Conservation (phyloP, 2,888 invertebrate species). For the Therioaphis trifolii region DNA sequence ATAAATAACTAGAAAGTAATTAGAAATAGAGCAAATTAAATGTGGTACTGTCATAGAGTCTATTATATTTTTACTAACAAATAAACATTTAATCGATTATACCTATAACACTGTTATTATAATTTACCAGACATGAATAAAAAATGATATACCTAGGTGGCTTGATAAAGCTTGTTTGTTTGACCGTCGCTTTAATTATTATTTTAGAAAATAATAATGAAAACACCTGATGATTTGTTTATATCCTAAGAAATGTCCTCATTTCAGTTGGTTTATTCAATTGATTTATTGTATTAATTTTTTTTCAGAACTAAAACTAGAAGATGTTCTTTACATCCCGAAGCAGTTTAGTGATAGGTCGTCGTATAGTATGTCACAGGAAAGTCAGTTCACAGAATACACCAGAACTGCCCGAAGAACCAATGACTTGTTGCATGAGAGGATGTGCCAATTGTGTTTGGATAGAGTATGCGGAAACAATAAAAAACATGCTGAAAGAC, state of each 20-base stretch:
- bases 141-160: too few species aligned
- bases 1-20: too few species aligned
- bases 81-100: too few species aligned
- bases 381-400: slow-evolving; percentile 12
- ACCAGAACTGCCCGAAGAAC: slow-evolving; percentile 74
- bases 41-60: too few species aligned
- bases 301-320: slow-evolving; percentile 25
- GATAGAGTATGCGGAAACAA: slow-evolving; percentile 81
- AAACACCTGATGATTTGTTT: not conserved
- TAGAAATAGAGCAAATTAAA: too few species aligned
- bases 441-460: slow-evolving; percentile 95
- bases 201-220: not conserved
- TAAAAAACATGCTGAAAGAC: slow-evolving; percentile 76
- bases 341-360: not conserved
- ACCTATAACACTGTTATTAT: too few species aligned
- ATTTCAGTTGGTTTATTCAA: not conserved
- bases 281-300: not conserved
- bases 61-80: too few species aligned
- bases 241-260: not conserved
- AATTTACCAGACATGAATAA: too few species aligned
- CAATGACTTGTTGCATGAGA: slow-evolving; percentile 89
- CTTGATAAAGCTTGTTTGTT: too few species aligned
- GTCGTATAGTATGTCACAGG: not conserved
- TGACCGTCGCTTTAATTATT: not conserved
- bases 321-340: not conserved